Evolutionary conservation across 2,797 vertebrate species (phyloP).

Genomic region (Crenuchus spilurus): DNA sequence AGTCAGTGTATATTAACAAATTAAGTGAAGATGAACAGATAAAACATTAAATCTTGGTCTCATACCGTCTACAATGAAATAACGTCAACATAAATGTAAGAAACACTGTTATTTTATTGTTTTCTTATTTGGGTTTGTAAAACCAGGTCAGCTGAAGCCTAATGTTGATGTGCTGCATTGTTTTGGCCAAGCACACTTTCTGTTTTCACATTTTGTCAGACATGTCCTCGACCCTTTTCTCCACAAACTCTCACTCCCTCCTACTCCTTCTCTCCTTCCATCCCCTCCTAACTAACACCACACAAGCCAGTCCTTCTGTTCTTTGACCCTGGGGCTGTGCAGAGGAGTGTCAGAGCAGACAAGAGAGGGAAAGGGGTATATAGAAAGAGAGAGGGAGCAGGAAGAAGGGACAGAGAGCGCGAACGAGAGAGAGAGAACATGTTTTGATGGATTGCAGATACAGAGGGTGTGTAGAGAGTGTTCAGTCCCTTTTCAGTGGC

Average conservation of each 20-base stretch:
- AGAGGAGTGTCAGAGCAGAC: conserved; percentile 85
- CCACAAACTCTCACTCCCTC: conserved; percentile 62
- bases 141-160: not conserved
- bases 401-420: conserved; percentile 74
- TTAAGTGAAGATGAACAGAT: too few relatives aligned
- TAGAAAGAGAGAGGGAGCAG: conserved; percentile 62
- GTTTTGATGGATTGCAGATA: conserved; percentile 34
- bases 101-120: too few relatives aligned
- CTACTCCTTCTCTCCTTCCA: conserved; percentile 66
- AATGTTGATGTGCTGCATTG: conserved; percentile 32
- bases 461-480: conserved; percentile 54
- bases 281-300: conserved; percentile 71
- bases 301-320: conserved; percentile 83
- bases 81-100: too few relatives aligned
- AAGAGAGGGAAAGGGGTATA: conserved; percentile 80
- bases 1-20: too few relatives aligned
- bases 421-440: conserved; percentile 55
- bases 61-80: too few relatives aligned
- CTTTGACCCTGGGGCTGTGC: conserved; percentile 83
- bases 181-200: conserved; percentile 19
- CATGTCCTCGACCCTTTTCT: conserved; percentile 55
- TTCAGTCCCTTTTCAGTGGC: conserved; percentile 76
- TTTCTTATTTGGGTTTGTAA: too few relatives aligned
- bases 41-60: too few relatives aligned
- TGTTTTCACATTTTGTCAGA: conserved; percentile 64